Evolutionary conservation across 2,888 invertebrate genomes (phyloP).

Genomic region (Apamea sordens): DNA sequence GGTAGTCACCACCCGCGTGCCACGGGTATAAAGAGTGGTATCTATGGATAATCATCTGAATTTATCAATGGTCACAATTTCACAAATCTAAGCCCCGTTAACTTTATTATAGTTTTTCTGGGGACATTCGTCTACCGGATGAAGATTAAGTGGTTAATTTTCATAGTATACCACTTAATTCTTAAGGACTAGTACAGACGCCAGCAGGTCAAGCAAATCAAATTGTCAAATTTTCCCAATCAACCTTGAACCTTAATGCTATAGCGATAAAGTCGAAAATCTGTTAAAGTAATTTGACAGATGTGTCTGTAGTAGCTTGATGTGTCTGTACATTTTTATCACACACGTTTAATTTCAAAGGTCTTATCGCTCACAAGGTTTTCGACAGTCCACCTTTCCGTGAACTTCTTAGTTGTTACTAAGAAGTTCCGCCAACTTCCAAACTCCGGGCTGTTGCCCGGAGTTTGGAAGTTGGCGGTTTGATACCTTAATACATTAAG

Average conservation of each 20-base stretch:
- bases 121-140: background rate
- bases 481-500: too few species aligned
- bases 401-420: too few species aligned
- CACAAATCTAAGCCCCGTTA: background rate
- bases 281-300: too few species aligned
- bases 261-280: too few species aligned
- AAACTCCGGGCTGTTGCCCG: too few species aligned
- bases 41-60: conserved; percentile 80
- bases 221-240: too few species aligned
- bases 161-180: background rate
- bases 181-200: too few species aligned
- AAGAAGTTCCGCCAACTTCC: too few species aligned
- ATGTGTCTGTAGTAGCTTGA: too few species aligned
- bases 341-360: background rate
- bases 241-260: too few species aligned
- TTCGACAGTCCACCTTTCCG: background rate
- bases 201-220: too few species aligned
- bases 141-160: background rate
- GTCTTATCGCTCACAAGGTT: background rate
- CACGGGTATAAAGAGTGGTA: conserved; percentile 99
- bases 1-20: conserved; percentile 97
- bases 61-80: background rate
- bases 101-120: background rate
- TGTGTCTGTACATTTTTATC: background rate
- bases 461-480: too few species aligned